phyloP scores from a whole-genome alignment of 2,113 vertebrate genomes.

The Syngnathoides biaculeatus region DNA sequence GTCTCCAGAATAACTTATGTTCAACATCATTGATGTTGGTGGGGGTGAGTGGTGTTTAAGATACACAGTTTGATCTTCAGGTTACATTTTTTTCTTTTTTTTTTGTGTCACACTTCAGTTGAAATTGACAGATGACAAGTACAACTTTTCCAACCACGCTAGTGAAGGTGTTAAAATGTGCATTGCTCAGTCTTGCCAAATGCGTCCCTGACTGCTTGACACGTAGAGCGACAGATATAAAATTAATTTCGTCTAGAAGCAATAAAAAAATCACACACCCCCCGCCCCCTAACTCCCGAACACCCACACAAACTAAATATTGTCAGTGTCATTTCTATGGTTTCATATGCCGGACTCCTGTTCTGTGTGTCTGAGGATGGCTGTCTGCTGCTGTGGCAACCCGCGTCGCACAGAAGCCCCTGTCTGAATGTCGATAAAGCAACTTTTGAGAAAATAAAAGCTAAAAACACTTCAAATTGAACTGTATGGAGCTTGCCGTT shows the following conservation, averaged over 20 bases:
- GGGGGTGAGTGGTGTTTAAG: background rate
- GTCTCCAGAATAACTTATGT: too few relatives aligned
- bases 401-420: constrained; percentile 10
- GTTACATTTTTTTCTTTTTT: background rate
- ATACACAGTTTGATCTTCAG: background rate
- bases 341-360: constrained; percentile 7
- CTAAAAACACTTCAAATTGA: constrained; percentile 6
- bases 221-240: constrained; percentile 5
- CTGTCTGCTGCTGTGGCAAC: constrained; percentile 61
- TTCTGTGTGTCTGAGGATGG: constrained; percentile 20
- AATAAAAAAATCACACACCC: constrained; percentile 8
- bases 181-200: constrained; percentile 3
- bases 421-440: constrained; percentile 22
- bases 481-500: too few relatives aligned
- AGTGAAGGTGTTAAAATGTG: background rate
- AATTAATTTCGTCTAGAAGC: constrained; percentile 22
- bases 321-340: constrained; percentile 9
- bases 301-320: constrained; percentile 9
- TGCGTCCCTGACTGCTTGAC: constrained; percentile 26
- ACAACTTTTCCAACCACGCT: constrained; percentile 7
- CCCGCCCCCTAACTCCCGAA: too few relatives aligned
- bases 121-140: background rate
- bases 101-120: background rate
- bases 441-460: constrained; percentile 14
- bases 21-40: background rate